Evolutionary conservation across 2,797 vertebrate species (phyloP), one percentile per base, ranked within the genome.

Genomic region (Octomys mimax): DNA sequence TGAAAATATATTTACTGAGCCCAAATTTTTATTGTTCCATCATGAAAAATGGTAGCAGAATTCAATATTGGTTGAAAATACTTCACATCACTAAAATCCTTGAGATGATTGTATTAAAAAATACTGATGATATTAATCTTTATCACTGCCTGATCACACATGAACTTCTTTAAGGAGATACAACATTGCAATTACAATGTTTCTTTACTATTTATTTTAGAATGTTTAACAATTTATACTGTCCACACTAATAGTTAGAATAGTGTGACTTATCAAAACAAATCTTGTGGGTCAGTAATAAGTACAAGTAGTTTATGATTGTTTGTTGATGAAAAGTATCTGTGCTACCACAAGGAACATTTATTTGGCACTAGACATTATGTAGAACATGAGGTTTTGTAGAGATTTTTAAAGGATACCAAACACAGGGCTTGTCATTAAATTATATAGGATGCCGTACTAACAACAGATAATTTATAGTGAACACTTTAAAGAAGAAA

Each of bases 171-270:
- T 85, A 88, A 87, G 66, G 87, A 91, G 26, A 49, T 24, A 89
- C 24, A 1, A 79, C 2, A 93, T 1, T 92, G 10, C 6, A 83
- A 21, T 64, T 61, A 12, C 28, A 62, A 46, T 33, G 4, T 75
- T 84, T 82, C 75, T 62, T 86, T 33, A 94, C n/a, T 66, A 79
- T 88, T 93, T 95, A 42, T 94, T 87, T 54, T 54, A 54, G 52
- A 54, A 54, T 54, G 52, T 54, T 57, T 68, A n/a, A 33, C 79
- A 11, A 93, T 83, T 75, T 89, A 94, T 6, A 79, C 84, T 54
- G 31, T 54, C 36, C 49, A 68, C 52, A 93, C 78, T 82, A 64
- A 64, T 64, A 62, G 18, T 21, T 59, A 89, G 28, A 26, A 80
- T n/a, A 71, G 3, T 46, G 66, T 39, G 16, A 84, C 22, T 83